Percentiles rank a stretch among this genome's conserved stretches.
Conservation (phyloP, 2,888 invertebrate species). For the Thera obeliscata region DNA sequence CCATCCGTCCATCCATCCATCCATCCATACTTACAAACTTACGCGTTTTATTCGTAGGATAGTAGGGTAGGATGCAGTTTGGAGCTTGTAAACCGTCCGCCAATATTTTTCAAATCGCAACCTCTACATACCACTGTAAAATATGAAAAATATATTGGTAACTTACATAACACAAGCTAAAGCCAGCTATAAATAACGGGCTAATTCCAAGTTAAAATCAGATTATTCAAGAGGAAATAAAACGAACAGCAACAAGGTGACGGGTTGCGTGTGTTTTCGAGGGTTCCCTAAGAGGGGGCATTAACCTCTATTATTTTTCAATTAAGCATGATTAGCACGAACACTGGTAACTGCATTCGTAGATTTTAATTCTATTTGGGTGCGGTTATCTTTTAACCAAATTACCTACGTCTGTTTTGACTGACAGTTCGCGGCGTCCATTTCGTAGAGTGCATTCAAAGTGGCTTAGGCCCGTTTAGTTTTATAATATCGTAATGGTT, state of each 20-base stretch:
- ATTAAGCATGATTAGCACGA: slow-evolving; percentile 60
- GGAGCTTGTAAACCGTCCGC: no score
- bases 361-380: slow-evolving; percentile 51
- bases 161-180: no score
- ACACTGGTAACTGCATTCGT: slow-evolving; percentile 48
- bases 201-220: slow-evolving; percentile 16
- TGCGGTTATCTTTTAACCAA: slow-evolving; percentile 49
- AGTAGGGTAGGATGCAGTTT: no score
- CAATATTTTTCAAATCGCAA: no score
- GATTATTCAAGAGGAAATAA: slow-evolving; percentile 22
- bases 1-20: no score
- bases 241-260: slow-evolving; percentile 55
- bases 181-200: slow-evolving; percentile 1
- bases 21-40: no score
- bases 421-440: slow-evolving; percentile 44
- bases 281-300: slow-evolving; percentile 57
- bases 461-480: slow-evolving; percentile 38
- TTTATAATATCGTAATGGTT: slow-evolving; percentile 36
- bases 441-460: slow-evolving; percentile 50
- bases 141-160: no score
- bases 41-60: no score
- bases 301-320: slow-evolving; percentile 67
- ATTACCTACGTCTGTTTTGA: slow-evolving; percentile 50
- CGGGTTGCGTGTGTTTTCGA: slow-evolving; percentile 60
- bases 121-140: no score